Evolutionary conservation across 2,888 invertebrate species (phyloP).

Genomic region (Darwinula stevensoni): DNA sequence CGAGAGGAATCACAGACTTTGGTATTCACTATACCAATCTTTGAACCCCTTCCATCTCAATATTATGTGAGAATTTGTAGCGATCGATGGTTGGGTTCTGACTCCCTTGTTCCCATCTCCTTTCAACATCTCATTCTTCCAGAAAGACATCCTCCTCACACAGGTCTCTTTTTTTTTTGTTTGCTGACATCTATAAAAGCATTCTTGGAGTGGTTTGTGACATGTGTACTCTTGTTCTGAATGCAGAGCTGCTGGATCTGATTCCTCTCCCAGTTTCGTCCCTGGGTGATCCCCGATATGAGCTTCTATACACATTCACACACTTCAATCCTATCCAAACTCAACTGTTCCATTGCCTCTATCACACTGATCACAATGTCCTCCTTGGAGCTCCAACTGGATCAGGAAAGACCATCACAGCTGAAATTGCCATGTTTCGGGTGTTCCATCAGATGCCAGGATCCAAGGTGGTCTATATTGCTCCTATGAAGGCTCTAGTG

Average conservation of each 20-base stretch:
- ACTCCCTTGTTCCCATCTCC: conserved; percentile 19
- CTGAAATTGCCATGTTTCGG: conserved; percentile 86
- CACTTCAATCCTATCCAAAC: conserved; percentile 98
- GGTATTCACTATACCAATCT: conserved; percentile 78
- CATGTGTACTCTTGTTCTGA: conserved; percentile 11
- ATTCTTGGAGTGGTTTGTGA: conserved; percentile 3
- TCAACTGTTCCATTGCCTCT: conserved; percentile 84
- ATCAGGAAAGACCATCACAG: conserved; percentile 92
- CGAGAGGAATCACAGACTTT: conserved; percentile 46
- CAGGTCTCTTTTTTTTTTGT: conserved; percentile 23
- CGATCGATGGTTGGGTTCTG: conserved; percentile 45
- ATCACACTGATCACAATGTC: conserved; percentile 76
- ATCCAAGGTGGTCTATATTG: conserved; percentile 67
- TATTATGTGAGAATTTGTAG: conserved; percentile 64
- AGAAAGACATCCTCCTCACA: conserved; percentile 67
- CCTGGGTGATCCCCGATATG: conserved; percentile 39
- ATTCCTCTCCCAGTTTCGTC: conserved; percentile 52
- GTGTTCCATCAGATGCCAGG: conserved; percentile 51
- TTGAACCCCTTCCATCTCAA: conserved; percentile 64
- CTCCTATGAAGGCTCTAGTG: conserved; percentile 88
- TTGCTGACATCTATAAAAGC: neutral
- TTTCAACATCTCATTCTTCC: conserved; percentile 72
- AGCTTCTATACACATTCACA: conserved; percentile 56
- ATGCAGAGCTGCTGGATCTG: conserved; percentile 48
- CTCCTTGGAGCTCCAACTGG: conserved; percentile 84